phyloP scores from a whole-genome alignment of 2,797 vertebrate species.

The Meriones psammophilus region DNA sequence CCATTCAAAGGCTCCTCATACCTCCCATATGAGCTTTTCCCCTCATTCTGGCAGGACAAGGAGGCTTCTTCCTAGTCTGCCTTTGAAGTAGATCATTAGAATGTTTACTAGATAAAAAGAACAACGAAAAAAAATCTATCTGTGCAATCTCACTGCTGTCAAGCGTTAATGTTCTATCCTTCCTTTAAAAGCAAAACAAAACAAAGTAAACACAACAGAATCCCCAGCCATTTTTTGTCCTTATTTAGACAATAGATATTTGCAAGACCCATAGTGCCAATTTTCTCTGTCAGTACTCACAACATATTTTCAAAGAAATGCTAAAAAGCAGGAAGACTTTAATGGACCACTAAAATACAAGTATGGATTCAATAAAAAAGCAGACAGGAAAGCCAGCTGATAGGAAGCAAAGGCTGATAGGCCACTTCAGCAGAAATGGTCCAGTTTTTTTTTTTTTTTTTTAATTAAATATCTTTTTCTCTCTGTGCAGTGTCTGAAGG shows the following conservation, averaged over 20 bases:
- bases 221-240: constrained; percentile 68
- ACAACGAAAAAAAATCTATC: constrained; percentile 86
- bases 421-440: constrained; percentile 57
- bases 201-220: constrained; percentile 69
- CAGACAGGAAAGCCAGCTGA: constrained; percentile 27
- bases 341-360: constrained; percentile 74
- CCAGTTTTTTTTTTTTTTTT: constrained; percentile 49
- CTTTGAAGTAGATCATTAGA: constrained; percentile 92
- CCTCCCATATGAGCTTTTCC: constrained; percentile 88
- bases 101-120: constrained; percentile 92
- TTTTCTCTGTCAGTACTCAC: constrained; percentile 67
- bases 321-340: constrained; percentile 67
- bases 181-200: constrained; percentile 80
- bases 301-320: constrained; percentile 71
- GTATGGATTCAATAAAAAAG: constrained; percentile 78
- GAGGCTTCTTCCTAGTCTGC: constrained; percentile 81
- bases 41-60: constrained; percentile 85
- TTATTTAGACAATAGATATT: constrained; percentile 76
- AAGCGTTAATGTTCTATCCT: constrained; percentile 83
- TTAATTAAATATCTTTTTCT: constrained; percentile 36
- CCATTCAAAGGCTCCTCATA: constrained; percentile 91
- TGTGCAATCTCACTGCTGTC: constrained; percentile 89
- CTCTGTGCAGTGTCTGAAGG: neutral
- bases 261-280: constrained; percentile 61
- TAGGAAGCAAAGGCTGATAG: constrained; percentile 57